Evolutionary conservation across 1,140 invertebrate genomes (phyloP).

Genomic region (Panagrolaimus sp.): DNA sequence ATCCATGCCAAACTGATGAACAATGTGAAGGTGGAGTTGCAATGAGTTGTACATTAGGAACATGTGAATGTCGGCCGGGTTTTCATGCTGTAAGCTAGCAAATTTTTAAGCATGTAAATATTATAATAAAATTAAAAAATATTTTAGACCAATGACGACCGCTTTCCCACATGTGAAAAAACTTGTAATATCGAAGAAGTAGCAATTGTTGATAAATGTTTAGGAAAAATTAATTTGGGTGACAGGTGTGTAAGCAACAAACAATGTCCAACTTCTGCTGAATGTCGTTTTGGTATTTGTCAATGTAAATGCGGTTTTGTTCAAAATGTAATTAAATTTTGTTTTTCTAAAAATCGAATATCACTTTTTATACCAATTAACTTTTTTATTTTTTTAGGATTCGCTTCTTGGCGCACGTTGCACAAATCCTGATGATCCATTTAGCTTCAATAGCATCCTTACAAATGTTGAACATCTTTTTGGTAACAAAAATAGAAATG

Average conservation of each 20-base stretch:
- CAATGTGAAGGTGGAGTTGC: constrained; percentile 57
- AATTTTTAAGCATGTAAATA: constrained; percentile 13
- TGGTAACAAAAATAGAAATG: constrained; percentile 22
- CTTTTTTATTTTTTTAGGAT: constrained; percentile 31
- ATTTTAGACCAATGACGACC: constrained; percentile 53
- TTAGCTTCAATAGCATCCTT: constrained; percentile 43
- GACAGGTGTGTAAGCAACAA: constrained; percentile 47
- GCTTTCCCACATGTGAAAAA: constrained; percentile 56
- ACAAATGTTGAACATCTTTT: constrained; percentile 43
- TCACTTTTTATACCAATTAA: not conserved
- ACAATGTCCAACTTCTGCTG: constrained; percentile 47
- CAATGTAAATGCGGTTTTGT: constrained; percentile 55
- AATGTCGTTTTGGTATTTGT: constrained; percentile 56
- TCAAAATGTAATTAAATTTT: constrained; percentile 20
- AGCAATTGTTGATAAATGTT: constrained; percentile 46
- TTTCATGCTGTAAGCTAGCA: constrained; percentile 36
- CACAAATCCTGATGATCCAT: constrained; percentile 49
- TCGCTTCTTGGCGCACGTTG: constrained; percentile 37
- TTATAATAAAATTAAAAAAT: not conserved
- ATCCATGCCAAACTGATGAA: constrained; percentile 49
- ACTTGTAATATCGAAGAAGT: constrained; percentile 44
- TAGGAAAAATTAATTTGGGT: constrained; percentile 38
- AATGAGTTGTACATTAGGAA: constrained; percentile 47
- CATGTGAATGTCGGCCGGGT: constrained; percentile 41
- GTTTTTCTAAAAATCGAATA: not conserved